Base-by-base conservation (phyloP, 2,113 vertebrate genomes). In the Odocoileus virginianus region DNA sequence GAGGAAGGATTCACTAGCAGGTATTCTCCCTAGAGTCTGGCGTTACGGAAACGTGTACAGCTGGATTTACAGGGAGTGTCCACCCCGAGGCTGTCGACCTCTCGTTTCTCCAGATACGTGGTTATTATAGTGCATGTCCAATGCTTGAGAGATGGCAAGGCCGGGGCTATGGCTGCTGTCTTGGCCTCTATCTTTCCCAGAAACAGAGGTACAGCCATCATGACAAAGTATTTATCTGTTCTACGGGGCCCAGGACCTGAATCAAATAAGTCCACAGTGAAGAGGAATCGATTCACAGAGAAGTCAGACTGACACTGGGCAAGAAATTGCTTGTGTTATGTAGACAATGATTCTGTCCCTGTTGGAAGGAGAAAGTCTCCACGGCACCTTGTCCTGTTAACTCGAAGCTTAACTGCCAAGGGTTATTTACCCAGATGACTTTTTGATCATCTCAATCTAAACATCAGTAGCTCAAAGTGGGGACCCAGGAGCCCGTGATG, bases 31-130 rank as follows among this genome's bases (percentile, higher is more conserved):
- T 61, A 23, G 43, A 58, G 58, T 27, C 27, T 21, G 43, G 47
- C 15, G 0, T n/a, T 21, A 11, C 0, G 9, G 47, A 60, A 52
- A 33, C 8, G 15, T 12, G 43, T 30, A 13, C 1, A 2, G 15
- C 10, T 60, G 83, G 30, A 23, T 52, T 47, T 43, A 57, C 33
- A 84, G 57, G 17, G 17, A 23, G 21, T 1, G 1, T 58, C 9
- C 2, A 7, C 85, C 60, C 43, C 7, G 3, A 57, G 30, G 7
- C 2, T 76, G 16, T 27, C 9, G 3, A 23, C 71, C 61, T 55
- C 71, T 36, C 6, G 1, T 83, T 83, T 60, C 33, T 58, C 74
- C 58, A 6, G 2, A 10, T 16, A 3, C 16, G 5, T 36, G 17
- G 5, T 36, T 13, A 30, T 23, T 16, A 6, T 64, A 1, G 28